A percentile compares a stretch with the other conserved stretches of the same genome.
These are phyloP conservation scores for Gasterosteus nipponicus DNA, from an alignment of 2,113 vertebrate genomes.

Conservation along the genomic window DNA sequence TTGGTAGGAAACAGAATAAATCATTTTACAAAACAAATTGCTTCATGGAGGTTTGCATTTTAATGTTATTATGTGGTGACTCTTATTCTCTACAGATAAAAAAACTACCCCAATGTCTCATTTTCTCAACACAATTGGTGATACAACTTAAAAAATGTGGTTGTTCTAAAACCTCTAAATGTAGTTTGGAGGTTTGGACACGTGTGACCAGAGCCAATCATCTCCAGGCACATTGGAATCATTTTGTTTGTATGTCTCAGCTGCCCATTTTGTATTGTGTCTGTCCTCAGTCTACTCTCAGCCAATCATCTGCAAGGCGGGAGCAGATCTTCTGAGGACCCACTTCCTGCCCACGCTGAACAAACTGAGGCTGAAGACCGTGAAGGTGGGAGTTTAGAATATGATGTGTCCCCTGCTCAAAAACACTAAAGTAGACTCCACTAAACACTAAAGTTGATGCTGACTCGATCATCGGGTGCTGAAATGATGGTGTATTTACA, in stretches of 20 bases:
- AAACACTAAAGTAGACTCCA: background rate
- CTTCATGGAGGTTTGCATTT: background rate
- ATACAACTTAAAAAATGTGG: background rate
- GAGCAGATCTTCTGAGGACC: constrained; percentile 88
- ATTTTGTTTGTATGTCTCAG: constrained; percentile 7
- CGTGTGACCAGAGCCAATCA: background rate
- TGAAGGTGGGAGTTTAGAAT: constrained; percentile 80
- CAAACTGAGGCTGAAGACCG: constrained; percentile 94
- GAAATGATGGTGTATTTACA: background rate
- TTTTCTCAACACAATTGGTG: background rate
- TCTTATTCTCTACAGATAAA: background rate
- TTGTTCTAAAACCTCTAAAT: background rate
- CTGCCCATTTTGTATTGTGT: constrained; percentile 4
- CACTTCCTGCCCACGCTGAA: constrained; percentile 96
- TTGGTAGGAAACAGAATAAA: background rate
- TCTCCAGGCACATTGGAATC: background rate
- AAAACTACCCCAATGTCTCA: background rate
- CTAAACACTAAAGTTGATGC: too few relatives aligned
- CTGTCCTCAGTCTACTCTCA: constrained; percentile 89
- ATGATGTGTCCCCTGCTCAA: background rate
- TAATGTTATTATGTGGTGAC: background rate
- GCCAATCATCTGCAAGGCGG: constrained; percentile 96
- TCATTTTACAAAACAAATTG: background rate
- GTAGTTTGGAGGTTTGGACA: background rate
- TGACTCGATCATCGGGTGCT: constrained; percentile 20